A percentile compares a stretch with the other conserved stretches of the same genome.
phyloP scores from a whole-genome alignment of 2,888 invertebrate species.

The Labia minor region DNA sequence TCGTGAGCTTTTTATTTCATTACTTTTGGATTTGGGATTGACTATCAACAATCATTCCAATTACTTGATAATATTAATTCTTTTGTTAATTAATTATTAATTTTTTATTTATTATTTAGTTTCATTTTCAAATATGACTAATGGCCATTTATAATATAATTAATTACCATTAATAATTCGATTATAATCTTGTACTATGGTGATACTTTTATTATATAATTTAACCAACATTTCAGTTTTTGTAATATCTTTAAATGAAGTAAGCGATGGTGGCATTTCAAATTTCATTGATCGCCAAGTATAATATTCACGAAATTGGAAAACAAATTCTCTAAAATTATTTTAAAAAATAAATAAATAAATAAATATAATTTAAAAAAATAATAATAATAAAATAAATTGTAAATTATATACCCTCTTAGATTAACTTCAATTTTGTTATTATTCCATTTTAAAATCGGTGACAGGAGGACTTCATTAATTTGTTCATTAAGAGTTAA shows the following conservation, averaged over 20 bases:
- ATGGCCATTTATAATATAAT: too few species aligned
- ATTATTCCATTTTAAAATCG: neutral
- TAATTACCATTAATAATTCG: slow-evolving; percentile 49
- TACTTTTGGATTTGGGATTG: neutral
- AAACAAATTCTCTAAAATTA: neutral
- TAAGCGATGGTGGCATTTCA: slow-evolving; percentile 46
- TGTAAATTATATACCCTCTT: neutral
- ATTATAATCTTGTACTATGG: slow-evolving; percentile 65
- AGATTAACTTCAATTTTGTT: neutral
- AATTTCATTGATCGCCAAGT: slow-evolving; percentile 57
- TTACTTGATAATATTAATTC: slow-evolving; percentile 18
- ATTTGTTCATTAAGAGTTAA: slow-evolving; percentile 51
- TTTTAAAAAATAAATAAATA: too few species aligned
- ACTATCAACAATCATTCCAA: neutral
- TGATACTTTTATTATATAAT: slow-evolving; percentile 34
- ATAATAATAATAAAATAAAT: neutral
- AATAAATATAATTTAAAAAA: neutral
- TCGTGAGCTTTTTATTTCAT: too few species aligned
- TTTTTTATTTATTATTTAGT: too few species aligned
- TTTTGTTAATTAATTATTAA: neutral
- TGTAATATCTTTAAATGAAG: slow-evolving; percentile 24
- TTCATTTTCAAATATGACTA: too few species aligned
- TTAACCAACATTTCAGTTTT: neutral
- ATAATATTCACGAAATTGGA: neutral
- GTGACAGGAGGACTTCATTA: slow-evolving; percentile 38